A percentile compares a stretch with the other conserved stretches of the same genome.
These are phyloP conservation scores for Spisula subtruncata DNA, from an alignment of 2,888 invertebrate species.

Conservation along the genomic window DNA sequence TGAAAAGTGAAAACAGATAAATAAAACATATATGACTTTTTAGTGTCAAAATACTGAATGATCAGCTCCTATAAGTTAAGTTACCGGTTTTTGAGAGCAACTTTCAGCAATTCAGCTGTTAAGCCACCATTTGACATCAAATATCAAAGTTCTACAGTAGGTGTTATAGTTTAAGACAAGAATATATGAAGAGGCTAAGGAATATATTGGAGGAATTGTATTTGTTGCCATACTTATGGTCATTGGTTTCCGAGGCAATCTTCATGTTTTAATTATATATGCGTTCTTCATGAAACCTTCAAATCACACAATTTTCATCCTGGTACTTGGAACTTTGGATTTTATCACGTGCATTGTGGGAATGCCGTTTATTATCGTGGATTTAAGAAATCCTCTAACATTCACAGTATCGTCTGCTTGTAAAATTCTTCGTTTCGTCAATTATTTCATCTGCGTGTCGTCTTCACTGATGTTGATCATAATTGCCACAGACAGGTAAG, in stretches of 20 bases:
- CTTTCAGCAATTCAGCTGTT: no score
- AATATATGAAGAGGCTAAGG: conserved; percentile 58
- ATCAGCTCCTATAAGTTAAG: no score
- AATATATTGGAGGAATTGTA: conserved; percentile 67
- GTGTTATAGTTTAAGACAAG: no score
- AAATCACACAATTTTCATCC: conserved; percentile 69
- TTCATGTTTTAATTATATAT: conserved; percentile 70
- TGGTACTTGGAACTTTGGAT: conserved; percentile 63
- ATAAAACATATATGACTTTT: not conserved
- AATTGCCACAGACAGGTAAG: conserved; percentile 64
- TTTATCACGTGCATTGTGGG: conserved; percentile 69
- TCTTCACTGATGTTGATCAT: conserved; percentile 64
- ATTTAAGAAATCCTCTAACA: conserved; percentile 64
- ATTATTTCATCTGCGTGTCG: conserved; percentile 64
- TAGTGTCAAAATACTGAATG: no score
- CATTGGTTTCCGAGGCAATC: conserved; percentile 67
- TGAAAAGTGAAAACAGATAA: conserved; percentile 34
- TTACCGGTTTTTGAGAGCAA: no score
- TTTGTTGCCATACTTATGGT: conserved; percentile 69
- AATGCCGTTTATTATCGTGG: conserved; percentile 71
- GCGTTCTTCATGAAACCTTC: conserved; percentile 64
- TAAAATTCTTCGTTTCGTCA: conserved; percentile 68
- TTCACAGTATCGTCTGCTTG: conserved; percentile 61
- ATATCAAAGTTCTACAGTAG: no score
- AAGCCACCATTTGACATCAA: no score